phyloP scores from a whole-genome alignment of 2,113 vertebrate genomes.

The Acanthisitta chloris region DNA sequence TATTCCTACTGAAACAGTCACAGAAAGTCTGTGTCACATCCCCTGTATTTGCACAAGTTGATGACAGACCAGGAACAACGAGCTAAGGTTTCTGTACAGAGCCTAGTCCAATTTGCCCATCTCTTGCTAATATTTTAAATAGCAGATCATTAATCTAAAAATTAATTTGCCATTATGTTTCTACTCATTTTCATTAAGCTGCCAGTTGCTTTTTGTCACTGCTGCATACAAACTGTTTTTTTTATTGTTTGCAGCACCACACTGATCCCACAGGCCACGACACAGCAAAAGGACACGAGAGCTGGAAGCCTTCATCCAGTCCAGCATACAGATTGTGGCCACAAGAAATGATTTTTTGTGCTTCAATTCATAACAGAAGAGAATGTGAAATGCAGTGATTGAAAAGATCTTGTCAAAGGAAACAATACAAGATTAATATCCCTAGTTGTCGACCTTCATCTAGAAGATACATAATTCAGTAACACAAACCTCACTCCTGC shows the following conservation, averaged over 20 bases:
- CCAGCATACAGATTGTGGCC: neutral
- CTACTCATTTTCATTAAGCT: neutral
- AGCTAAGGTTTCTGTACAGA: neutral
- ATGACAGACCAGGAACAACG: neutral
- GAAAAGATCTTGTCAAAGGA: neutral
- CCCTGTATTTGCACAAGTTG: rapidly evolving
- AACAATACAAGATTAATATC: neutral
- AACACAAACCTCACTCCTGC: neutral
- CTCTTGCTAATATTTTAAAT: neutral
- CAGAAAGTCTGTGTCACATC: neutral
- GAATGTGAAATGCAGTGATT: neutral
- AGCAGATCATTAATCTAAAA: neutral
- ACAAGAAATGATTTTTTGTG: neutral
- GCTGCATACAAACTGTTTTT: neutral
- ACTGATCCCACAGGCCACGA: neutral
- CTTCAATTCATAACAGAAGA: neutral
- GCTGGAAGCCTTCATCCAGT: neutral
- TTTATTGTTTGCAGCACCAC: neutral
- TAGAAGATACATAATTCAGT: neutral
- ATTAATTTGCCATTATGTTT: neutral
- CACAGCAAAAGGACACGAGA: neutral
- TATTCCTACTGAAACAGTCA: neutral
- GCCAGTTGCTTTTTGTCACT: neutral
- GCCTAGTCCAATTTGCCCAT: neutral
- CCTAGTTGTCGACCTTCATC: neutral